Evolutionary conservation across 2,888 invertebrate genomes (phyloP).

Genomic region (Clistopyga incitator): DNA sequence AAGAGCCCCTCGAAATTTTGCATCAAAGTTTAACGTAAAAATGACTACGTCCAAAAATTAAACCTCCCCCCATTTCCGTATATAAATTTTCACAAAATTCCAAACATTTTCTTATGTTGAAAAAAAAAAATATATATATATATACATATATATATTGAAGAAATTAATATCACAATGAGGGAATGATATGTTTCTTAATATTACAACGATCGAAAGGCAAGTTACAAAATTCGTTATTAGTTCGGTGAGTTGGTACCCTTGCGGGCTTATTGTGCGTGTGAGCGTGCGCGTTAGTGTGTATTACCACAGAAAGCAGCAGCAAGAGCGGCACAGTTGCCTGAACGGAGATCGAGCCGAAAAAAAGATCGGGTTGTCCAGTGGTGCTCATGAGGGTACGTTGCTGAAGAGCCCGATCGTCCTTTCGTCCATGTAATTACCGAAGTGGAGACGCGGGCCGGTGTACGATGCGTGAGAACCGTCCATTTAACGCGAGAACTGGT

Average conservation of each 20-base stretch:
- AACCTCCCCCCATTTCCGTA: no score
- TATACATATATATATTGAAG: no score
- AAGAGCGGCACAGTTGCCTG: conserved; percentile 51
- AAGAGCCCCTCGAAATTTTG: no score
- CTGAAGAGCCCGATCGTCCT: conserved; percentile 34
- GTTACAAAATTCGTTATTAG: conserved; percentile 56
- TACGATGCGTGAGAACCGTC: conserved; percentile 79
- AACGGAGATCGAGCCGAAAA: conserved; percentile 53
- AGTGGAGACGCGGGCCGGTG: conserved; percentile 65
- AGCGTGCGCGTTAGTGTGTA: conserved; percentile 13
- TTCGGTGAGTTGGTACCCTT: conserved; percentile 50
- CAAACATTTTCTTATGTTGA: not conserved
- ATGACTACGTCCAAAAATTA: no score
- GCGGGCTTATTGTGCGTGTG: conserved; percentile 38
- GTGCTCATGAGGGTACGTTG: conserved; percentile 56
- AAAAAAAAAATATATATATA: no score
- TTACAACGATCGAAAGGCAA: conserved; percentile 21
- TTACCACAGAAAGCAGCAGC: conserved; percentile 18
- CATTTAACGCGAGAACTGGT: conserved; percentile 81
- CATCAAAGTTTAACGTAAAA: no score
- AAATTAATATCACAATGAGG: not conserved
- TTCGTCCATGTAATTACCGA: conserved; percentile 60
- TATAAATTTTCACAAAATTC: no score
- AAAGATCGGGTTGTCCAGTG: conserved; percentile 63
- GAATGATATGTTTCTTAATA: no score